Conservation (phyloP, 2,888 invertebrate species). For the Agrochola circellaris region DNA sequence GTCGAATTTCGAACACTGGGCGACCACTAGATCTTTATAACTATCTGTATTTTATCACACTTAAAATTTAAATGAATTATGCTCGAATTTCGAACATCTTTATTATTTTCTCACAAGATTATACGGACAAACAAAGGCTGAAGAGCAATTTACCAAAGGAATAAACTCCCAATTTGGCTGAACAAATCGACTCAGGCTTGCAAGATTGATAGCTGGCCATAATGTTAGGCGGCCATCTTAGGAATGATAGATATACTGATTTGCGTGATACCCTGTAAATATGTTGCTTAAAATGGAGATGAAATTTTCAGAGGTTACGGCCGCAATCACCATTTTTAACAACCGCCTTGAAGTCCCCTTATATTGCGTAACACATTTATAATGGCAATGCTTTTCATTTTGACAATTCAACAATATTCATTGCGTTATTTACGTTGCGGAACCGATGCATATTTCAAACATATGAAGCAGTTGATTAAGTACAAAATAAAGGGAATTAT, state of each 20-base stretch:
- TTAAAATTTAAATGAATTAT: too few species aligned
- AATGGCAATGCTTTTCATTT: neutral
- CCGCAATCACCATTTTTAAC: too few species aligned
- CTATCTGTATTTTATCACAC: too few species aligned
- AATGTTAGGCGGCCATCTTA: slow-evolving; percentile 56
- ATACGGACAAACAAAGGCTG: slow-evolving; percentile 21
- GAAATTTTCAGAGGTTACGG: neutral
- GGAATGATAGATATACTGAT: slow-evolving; percentile 34
- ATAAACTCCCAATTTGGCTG: slow-evolving; percentile 59
- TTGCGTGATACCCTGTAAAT: slow-evolving; percentile 12
- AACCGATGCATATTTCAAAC: neutral
- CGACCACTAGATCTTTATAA: too few species aligned
- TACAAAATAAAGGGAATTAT: neutral
- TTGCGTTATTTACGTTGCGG: neutral
- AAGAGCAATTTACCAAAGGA: slow-evolving; percentile 48
- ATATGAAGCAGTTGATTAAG: neutral
- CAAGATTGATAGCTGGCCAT: slow-evolving; percentile 69
- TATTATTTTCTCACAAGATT: slow-evolving; percentile 24
- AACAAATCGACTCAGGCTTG: slow-evolving; percentile 55
- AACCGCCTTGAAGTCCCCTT: neutral
- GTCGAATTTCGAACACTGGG: too few species aligned
- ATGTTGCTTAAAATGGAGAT: neutral
- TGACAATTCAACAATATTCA: neutral
- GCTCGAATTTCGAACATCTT: too few species aligned
- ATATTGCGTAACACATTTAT: neutral